Percentiles rank a stretch among this genome's conserved stretches.
These are phyloP conservation scores for Tupaia chinensis DNA, from an alignment of 2,113 vertebrate genomes.

Conservation along the genomic window DNA sequence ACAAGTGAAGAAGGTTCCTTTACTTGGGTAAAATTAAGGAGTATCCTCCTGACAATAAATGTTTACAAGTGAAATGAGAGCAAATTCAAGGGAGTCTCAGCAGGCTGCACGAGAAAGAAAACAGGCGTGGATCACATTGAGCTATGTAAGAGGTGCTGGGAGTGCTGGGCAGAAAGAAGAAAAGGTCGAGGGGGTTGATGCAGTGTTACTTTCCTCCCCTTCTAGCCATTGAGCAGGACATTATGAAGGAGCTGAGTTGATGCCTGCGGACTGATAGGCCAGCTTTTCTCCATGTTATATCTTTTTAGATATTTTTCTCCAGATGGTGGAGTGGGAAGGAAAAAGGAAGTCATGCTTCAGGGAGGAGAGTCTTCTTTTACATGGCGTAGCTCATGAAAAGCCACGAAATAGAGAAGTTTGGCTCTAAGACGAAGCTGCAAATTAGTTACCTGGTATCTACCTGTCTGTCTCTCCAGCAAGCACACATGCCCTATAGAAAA, in stretches of 20 bases:
- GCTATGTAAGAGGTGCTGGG: not conserved
- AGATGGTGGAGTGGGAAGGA: not conserved
- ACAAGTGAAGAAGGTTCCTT: conserved; percentile 1
- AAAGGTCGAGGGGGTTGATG: not conserved
- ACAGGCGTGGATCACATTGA: not conserved
- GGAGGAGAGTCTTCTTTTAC: not conserved
- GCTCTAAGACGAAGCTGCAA: not conserved
- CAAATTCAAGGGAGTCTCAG: not conserved
- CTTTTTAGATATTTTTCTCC: not conserved
- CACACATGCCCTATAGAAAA: too few species aligned
- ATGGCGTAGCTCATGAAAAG: not conserved
- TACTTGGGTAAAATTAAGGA: not conserved
- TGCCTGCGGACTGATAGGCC: not conserved
- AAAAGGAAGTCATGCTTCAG: not conserved
- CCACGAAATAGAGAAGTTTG: not conserved
- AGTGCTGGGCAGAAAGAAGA: not conserved
- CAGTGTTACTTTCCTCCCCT: not conserved
- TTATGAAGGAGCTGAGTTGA: not conserved
- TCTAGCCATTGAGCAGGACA: not conserved
- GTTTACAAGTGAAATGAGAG: not conserved
- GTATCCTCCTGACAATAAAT: not conserved
- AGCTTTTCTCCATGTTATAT: not conserved
- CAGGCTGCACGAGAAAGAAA: not conserved
- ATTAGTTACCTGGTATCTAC: not conserved
- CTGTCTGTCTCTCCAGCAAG: too few species aligned